These are phyloP conservation scores for Ceratitis capitata DNA, from an alignment of 1,140 invertebrate species.

Conservation along the genomic window DNA sequence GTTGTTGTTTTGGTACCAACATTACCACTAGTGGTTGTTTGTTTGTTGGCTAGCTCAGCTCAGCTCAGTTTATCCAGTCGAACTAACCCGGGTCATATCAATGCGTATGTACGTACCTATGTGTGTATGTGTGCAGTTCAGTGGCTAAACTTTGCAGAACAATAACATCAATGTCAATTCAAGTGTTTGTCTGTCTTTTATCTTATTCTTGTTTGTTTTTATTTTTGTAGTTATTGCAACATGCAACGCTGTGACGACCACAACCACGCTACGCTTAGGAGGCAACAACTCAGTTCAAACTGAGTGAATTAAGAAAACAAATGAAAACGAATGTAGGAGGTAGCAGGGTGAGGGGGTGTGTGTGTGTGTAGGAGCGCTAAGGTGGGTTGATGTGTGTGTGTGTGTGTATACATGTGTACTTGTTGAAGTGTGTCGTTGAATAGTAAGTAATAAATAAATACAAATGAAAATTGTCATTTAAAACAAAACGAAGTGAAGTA, in stretches of 20 bases:
- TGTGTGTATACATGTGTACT: not conserved
- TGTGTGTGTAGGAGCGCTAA: no score
- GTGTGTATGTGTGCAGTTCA: not conserved
- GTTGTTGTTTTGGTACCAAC: not conserved
- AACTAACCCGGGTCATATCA: not conserved
- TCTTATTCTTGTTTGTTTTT: no score
- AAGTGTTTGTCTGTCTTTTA: not conserved
- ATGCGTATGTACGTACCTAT: not conserved
- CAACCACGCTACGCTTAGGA: not conserved
- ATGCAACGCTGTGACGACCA: constrained; percentile 8
- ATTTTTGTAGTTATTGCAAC: not conserved
- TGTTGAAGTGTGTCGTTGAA: not conserved
- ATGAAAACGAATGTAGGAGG: not conserved
- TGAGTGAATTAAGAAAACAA: constrained; percentile 35
- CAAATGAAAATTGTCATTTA: constrained; percentile 23
- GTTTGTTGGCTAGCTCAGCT: no score
- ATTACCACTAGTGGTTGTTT: not conserved
- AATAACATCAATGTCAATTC: constrained; percentile 30
- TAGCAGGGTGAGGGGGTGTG: no score
- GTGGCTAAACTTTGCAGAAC: constrained; percentile 31
- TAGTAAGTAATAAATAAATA: constrained; percentile 26
- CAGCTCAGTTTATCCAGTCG: constrained; percentile 33
- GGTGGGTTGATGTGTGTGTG: not conserved
- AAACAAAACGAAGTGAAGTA: not conserved
- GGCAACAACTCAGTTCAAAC: not conserved